phyloP scores from a whole-genome alignment of 2,888 invertebrate genomes.

The Nephrocerus scutellatus region DNA sequence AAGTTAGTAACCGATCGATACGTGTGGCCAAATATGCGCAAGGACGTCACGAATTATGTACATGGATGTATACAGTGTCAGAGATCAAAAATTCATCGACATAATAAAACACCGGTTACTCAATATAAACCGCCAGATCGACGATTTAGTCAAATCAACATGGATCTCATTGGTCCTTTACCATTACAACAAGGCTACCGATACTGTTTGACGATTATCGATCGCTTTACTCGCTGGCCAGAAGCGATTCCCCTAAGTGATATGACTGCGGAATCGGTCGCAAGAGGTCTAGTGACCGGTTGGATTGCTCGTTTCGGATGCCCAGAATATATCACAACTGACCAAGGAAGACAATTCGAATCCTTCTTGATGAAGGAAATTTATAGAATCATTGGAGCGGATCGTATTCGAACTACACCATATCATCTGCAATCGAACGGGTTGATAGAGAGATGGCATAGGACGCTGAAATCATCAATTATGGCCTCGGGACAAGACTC shows the following conservation, averaged over 20 bases:
- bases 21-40: conserved; percentile 8
- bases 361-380: conserved; percentile 10
- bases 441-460: conserved; percentile 13
- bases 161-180: conserved; percentile 46
- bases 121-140: conserved; percentile 1
- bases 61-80: conserved; percentile 5
- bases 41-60: conserved; percentile 5
- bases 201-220: conserved; percentile 34
- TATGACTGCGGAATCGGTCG: conserved; percentile 24
- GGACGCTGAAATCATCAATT: conserved; percentile 7
- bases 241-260: conserved; percentile 26
- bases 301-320: conserved; percentile 46
- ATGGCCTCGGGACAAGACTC: conserved; percentile 5
- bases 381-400: conserved; percentile 1
- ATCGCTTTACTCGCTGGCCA: conserved; percentile 26
- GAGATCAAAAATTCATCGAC: conserved; percentile 6
- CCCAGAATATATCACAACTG: conserved; percentile 33
- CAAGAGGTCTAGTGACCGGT: conserved; percentile 3
- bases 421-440: conserved; percentile 16
- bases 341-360: conserved; percentile 8
- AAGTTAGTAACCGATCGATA: conserved; percentile 4
- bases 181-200: conserved; percentile 29
- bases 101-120: conserved; percentile 3
- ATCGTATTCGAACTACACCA: conserved; percentile 7
- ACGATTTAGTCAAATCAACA: conserved; percentile 38